phyloP scores from a whole-genome alignment of 2,888 invertebrate species.

The Mesopsocus fuscifrons region DNA sequence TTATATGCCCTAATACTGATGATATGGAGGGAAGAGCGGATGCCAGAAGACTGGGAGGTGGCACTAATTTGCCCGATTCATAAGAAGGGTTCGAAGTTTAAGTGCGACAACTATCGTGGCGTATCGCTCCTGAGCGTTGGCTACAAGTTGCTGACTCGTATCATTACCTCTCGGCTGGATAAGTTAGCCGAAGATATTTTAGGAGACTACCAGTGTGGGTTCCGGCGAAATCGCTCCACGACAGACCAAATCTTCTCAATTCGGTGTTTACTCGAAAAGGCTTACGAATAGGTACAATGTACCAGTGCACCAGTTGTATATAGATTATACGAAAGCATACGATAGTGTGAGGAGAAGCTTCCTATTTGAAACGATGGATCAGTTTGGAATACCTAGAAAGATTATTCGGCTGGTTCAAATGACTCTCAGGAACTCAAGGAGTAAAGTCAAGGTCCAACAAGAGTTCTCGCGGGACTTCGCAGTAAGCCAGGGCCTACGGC shows the following conservation, averaged over 20 bases:
- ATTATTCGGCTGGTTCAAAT: background rate
- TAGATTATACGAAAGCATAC: background rate
- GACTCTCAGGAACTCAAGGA: background rate
- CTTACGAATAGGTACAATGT: background rate
- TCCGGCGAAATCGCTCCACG: background rate
- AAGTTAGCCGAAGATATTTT: background rate
- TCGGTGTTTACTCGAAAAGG: background rate
- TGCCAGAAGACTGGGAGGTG: slow-evolving; percentile 11
- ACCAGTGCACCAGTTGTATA: background rate
- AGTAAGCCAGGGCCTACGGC: background rate
- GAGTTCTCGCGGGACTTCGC: background rate
- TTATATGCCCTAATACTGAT: slow-evolving; percentile 9
- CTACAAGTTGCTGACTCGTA: background rate
- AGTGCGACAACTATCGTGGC: background rate
- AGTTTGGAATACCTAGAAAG: background rate
- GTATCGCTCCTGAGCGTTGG: background rate
- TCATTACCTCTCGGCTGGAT: background rate
- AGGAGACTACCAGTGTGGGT: background rate
- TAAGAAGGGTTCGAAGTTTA: background rate
- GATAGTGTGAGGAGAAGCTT: background rate
- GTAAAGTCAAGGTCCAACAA: background rate
- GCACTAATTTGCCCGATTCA: background rate
- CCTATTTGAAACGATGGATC: background rate
- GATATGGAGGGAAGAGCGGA: slow-evolving; percentile 10
- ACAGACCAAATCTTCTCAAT: background rate